phyloP scores from a whole-genome alignment of 2,113 vertebrate species.

The Austrofundulus limnaeus region DNA sequence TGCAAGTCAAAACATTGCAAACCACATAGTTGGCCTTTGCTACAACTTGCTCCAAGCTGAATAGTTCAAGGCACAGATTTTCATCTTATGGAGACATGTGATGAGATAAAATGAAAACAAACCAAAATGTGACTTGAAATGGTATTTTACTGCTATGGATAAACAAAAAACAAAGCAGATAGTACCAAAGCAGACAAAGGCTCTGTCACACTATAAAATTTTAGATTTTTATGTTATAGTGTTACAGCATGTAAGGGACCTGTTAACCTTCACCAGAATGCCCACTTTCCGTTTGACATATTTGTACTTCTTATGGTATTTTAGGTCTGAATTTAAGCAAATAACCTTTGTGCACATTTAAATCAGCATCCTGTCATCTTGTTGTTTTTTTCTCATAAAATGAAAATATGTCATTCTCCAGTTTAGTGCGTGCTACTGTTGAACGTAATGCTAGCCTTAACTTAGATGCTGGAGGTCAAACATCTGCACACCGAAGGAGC shows the following conservation, averaged over 20 bases:
- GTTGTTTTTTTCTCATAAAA: slow-evolving; percentile 10
- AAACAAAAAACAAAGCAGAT: slow-evolving; percentile 10
- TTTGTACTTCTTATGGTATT: no score
- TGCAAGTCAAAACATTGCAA: slow-evolving; percentile 72
- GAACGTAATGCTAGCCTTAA: not conserved
- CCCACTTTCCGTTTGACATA: no score
- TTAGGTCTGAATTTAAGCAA: no score
- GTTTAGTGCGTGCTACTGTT: not conserved
- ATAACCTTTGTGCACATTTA: slow-evolving; percentile 10
- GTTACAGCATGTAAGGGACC: no score
- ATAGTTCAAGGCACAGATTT: slow-evolving; percentile 57
- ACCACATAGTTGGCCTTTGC: slow-evolving; percentile 75
- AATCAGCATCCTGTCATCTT: slow-evolving; percentile 32
- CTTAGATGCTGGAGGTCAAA: not conserved
- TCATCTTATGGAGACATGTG: slow-evolving; percentile 25
- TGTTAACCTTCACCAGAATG: no score
- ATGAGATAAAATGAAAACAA: slow-evolving; percentile 34
- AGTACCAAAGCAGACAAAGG: no score
- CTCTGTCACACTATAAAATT: no score
- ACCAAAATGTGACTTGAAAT: not conserved
- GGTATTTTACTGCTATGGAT: slow-evolving; percentile 7
- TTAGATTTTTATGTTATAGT: no score
- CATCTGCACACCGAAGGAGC: not conserved
- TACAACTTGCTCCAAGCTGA: slow-evolving; percentile 60
- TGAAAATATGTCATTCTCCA: not conserved